A percentile compares a stretch with the other conserved stretches of the same genome.
Evolutionary conservation across 2,113 vertebrate species (phyloP).

Genomic region (Zosterops borbonicus): DNA sequence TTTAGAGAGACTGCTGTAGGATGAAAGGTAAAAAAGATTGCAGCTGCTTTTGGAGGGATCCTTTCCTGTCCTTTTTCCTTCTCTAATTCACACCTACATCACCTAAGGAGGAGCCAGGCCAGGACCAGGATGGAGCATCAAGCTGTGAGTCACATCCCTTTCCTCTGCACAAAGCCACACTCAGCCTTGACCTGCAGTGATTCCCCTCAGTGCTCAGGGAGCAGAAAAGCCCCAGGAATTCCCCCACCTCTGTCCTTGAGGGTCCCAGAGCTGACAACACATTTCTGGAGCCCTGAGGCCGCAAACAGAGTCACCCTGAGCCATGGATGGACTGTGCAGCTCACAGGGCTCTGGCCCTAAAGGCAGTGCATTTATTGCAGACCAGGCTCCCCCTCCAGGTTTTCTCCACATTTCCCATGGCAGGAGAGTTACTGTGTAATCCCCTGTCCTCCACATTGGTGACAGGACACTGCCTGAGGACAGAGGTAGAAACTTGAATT

Average conservation of each 20-base stretch:
- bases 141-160: not conserved
- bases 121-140: not conserved
- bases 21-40: not conserved
- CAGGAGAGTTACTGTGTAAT: not conserved
- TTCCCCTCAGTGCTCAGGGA: not conserved
- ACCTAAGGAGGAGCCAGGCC: not conserved
- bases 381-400: not conserved
- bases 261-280: too few relatives aligned
- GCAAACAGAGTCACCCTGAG: not conserved
- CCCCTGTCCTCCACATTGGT: not conserved
- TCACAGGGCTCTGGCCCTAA: not conserved
- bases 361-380: not conserved
- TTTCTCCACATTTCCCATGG: not conserved
- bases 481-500: not conserved
- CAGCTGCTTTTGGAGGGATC: not conserved
- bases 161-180: not conserved
- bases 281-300: not conserved
- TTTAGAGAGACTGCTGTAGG: too few relatives aligned
- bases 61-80: not conserved
- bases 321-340: fast-evolving
- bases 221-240: not conserved
- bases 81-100: not conserved
- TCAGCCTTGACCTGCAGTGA: fast-evolving
- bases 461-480: not conserved
- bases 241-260: not conserved